These are phyloP conservation scores for Xenopus tropicalis DNA, from an alignment of 2,113 vertebrate species.

Conservation along the genomic window DNA sequence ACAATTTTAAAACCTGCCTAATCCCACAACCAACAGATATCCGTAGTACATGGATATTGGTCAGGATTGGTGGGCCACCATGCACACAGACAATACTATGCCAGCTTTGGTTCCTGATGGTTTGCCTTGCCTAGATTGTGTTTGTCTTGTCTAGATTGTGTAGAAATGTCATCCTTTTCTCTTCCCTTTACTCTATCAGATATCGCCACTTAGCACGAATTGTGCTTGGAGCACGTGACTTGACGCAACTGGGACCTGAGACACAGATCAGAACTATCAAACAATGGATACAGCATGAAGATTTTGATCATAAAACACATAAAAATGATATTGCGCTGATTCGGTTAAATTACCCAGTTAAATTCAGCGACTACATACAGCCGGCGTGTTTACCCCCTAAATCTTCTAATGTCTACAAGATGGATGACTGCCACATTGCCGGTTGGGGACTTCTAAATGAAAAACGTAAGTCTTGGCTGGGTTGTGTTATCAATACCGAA, in stretches of 20 bases:
- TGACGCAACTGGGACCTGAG: background rate
- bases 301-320: constrained; percentile 28
- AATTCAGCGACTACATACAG: constrained; percentile 37
- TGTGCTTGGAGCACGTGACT: constrained; percentile 31
- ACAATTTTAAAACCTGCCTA: too few relatives aligned
- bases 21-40: too few relatives aligned
- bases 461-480: constrained; percentile 23
- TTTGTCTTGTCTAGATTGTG: too few relatives aligned
- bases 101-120: too few relatives aligned
- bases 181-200: too few relatives aligned
- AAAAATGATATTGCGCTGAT: constrained; percentile 43
- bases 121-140: too few relatives aligned
- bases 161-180: too few relatives aligned
- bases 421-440: constrained; percentile 32
- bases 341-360: constrained; percentile 1
- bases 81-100: too few relatives aligned
- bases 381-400: constrained; percentile 41
- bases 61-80: too few relatives aligned
- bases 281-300: constrained; percentile 21
- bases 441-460: constrained; percentile 37
- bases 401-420: background rate
- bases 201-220: background rate
- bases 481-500: background rate
- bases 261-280: constrained; percentile 6
- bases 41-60: too few relatives aligned